Conservation (phyloP, 2,113 vertebrate genomes). For the Chionomys nivalis region DNA sequence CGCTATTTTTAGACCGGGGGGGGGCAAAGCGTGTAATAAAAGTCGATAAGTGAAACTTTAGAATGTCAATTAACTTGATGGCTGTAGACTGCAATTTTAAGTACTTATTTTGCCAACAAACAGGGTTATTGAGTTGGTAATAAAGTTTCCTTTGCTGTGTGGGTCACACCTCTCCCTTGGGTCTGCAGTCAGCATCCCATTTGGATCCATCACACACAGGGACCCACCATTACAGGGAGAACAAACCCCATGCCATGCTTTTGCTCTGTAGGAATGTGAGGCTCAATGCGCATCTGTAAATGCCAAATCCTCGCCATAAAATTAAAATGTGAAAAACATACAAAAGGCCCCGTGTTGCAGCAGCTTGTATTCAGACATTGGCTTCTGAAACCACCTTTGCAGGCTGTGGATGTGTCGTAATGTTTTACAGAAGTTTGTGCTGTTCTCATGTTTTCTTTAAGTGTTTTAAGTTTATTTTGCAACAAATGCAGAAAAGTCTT, state of each 20-base stretch:
- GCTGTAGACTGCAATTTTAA: conserved; percentile 65
- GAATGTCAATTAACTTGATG: conserved; percentile 68
- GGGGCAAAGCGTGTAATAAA: conserved; percentile 64
- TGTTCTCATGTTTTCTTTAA: neutral
- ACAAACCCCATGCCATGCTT: neutral
- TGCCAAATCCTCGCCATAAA: neutral
- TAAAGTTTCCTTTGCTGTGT: conserved; percentile 42
- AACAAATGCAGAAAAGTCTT: neutral
- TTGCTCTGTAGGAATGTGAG: neutral
- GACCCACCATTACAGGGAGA: neutral
- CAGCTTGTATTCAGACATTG: neutral
- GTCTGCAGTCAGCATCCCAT: neutral
- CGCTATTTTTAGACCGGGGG: conserved; percentile 54
- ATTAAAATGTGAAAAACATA: neutral
- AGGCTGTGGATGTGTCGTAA: neutral
- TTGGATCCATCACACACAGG: neutral
- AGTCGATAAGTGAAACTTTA: conserved; percentile 60
- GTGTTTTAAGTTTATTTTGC: conserved; percentile 2
- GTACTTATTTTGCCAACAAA: conserved; percentile 24
- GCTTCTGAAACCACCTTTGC: neutral
- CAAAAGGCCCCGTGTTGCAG: neutral
- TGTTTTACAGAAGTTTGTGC: neutral
- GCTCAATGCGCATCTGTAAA: neutral
- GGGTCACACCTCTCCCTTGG: neutral
- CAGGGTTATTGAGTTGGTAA: conserved; percentile 52